Percentiles rank a stretch among this genome's conserved stretches.
These are phyloP conservation scores for Aelia acuminata DNA, from an alignment of 2,888 invertebrate genomes.

Conservation along the genomic window DNA sequence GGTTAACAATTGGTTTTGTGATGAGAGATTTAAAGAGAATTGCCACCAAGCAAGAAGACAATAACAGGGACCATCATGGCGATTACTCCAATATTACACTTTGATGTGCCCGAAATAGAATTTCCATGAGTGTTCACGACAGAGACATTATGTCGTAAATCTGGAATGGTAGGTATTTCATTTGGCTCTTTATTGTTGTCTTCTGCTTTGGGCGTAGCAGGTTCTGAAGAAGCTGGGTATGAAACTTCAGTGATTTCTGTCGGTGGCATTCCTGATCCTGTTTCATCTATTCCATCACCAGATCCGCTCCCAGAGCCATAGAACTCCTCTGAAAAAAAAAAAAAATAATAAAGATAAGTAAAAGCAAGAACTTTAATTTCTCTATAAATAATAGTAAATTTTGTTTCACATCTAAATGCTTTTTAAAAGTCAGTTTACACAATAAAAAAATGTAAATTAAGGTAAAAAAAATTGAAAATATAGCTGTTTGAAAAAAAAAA, in stretches of 20 bases:
- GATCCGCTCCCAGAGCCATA: conserved; percentile 82
- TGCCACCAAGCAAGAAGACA: conserved; percentile 69
- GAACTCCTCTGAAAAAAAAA: conserved; percentile 72
- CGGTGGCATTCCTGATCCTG: conserved; percentile 62
- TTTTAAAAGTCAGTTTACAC: no score
- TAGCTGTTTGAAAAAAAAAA: no score
- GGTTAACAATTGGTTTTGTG: not conserved
- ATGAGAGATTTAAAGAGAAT: not conserved
- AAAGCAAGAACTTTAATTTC: not conserved
- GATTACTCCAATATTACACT: conserved; percentile 77
- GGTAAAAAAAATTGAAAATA: no score
- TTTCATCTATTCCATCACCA: conserved; percentile 73
- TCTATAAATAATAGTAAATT: no score
- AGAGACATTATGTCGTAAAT: conserved; percentile 46
- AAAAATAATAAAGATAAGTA: no score
- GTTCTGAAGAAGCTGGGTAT: conserved; percentile 54
- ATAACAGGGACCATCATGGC: conserved; percentile 86
- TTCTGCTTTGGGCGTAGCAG: conserved; percentile 55
- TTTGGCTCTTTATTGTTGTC: conserved; percentile 65
- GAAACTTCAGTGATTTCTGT: conserved; percentile 54
- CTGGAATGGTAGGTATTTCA: conserved; percentile 64
- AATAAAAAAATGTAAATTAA: no score
- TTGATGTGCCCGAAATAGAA: not conserved
- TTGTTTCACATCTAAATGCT: no score
- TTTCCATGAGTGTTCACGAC: not conserved